Conservation (phyloP, 2,113 vertebrate genomes). For the Cololabis saira region DNA sequence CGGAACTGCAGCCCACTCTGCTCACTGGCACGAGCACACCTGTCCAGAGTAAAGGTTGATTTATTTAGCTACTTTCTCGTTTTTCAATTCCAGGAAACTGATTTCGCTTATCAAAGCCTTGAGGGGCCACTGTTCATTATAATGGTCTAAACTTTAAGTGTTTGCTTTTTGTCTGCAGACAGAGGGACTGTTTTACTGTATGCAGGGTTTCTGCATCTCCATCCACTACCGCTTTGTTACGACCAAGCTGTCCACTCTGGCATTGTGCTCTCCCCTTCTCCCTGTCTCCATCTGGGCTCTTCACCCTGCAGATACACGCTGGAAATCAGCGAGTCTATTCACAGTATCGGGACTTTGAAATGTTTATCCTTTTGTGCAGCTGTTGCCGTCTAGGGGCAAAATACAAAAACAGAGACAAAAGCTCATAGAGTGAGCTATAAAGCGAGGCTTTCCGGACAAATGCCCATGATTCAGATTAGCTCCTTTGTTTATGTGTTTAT, state of each 20-base stretch:
- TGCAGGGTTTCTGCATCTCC: slow-evolving; percentile 51
- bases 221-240: slow-evolving; percentile 70
- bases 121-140: slow-evolving; percentile 1
- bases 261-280: slow-evolving; percentile 64
- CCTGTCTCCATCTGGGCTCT: slow-evolving; percentile 73
- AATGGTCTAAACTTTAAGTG: neutral
- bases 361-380: slow-evolving; percentile 75
- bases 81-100: neutral
- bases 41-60: slow-evolving; percentile 13
- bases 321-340: slow-evolving; percentile 76
- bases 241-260: slow-evolving; percentile 75
- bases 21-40: slow-evolving; percentile 4
- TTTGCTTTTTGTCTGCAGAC: slow-evolving; percentile 1
- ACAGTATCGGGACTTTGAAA: slow-evolving; percentile 68
- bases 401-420: slow-evolving; percentile 66
- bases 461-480: slow-evolving; percentile 75
- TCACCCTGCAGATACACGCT: slow-evolving; percentile 62
- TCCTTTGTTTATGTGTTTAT: slow-evolving; percentile 54
- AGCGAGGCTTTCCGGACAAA: slow-evolving; percentile 75
- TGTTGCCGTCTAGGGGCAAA: slow-evolving; percentile 35
- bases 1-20: slow-evolving; percentile 46
- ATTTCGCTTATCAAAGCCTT: slow-evolving; percentile 38
- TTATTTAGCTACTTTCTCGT: neutral
- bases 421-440: slow-evolving; percentile 60
- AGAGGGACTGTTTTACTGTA: slow-evolving; percentile 30